Evolutionary conservation across 1,140 invertebrate genomes (phyloP).

Genomic region (Aphidius ervi): DNA sequence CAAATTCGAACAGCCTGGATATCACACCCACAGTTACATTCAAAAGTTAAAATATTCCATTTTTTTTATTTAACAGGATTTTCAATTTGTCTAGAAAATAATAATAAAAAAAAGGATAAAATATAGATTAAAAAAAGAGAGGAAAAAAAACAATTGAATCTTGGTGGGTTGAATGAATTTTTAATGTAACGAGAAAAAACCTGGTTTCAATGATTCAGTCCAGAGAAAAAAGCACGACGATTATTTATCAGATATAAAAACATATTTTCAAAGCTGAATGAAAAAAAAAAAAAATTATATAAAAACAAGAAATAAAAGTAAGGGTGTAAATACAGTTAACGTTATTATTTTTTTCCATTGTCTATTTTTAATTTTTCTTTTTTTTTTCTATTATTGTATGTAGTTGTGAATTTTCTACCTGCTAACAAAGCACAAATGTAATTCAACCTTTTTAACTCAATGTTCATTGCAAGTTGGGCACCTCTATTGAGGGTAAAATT

Average conservation of each 20-base stretch:
- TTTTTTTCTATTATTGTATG: background rate
- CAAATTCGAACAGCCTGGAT: background rate
- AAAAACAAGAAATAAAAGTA: conserved; percentile 6
- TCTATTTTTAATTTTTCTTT: no score
- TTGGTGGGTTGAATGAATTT: no score
- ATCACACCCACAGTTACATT: background rate
- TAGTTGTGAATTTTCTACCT: no score
- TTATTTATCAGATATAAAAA: background rate
- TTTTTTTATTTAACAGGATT: no score
- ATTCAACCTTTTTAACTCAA: background rate
- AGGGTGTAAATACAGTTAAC: conserved; percentile 7
- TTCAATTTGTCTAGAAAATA: no score
- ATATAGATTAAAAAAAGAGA: no score
- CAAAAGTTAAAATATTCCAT: no score
- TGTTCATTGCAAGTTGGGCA: conserved; percentile 1
- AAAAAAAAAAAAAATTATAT: conserved; percentile 1
- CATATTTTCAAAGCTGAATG: conserved; percentile 1
- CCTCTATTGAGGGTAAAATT: no score
- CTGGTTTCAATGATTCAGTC: no score
- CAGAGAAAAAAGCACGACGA: background rate
- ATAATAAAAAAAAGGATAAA: no score
- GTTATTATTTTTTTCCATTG: background rate
- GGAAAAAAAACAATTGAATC: no score
- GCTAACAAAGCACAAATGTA: background rate
- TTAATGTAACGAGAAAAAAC: no score